Evolutionary conservation across 1,140 invertebrate species (phyloP).

Genomic region (Bilobella aurantiaca): DNA sequence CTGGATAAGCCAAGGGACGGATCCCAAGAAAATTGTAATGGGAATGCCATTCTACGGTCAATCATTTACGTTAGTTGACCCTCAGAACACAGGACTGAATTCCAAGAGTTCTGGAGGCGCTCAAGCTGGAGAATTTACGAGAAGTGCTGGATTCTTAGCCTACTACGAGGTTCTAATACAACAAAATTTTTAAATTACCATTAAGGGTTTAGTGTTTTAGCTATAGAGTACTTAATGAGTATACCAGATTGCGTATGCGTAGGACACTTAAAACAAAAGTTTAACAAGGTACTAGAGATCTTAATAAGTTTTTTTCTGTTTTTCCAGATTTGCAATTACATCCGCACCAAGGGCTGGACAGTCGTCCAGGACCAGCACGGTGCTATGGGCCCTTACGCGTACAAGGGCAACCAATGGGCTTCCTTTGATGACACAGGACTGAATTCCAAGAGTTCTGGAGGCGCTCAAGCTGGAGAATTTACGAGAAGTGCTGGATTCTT

Average conservation of each 20-base stretch:
- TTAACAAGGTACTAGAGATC: too few relatives aligned
- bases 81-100: conserved; percentile 52
- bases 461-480: conserved; percentile 64
- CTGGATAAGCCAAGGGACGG: conserved; percentile 65
- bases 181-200: neutral
- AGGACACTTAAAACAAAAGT: too few relatives aligned
- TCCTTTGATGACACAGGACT: conserved; percentile 63
- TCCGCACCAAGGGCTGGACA: conserved; percentile 53
- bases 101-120: conserved; percentile 60
- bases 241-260: too few relatives aligned
- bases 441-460: conserved; percentile 57
- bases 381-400: conserved; percentile 44
- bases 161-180: conserved; percentile 59
- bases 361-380: conserved; percentile 53
- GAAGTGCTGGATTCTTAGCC: conserved; percentile 65
- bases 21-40: conserved; percentile 62
- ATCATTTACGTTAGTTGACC: conserved; percentile 61
- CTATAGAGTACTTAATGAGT: too few relatives aligned
- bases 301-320: conserved; percentile 12
- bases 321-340: conserved; percentile 51
- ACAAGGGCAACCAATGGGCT: conserved; percentile 64
- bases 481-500: conserved; percentile 70
- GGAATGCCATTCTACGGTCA: conserved; percentile 71
- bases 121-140: conserved; percentile 64
- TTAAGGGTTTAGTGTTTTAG: too few relatives aligned